Percentiles rank a stretch among this genome's conserved stretches.
Evolutionary conservation across 2,888 invertebrate genomes (phyloP).

Genomic region (Carterocephalus palaemon): DNA sequence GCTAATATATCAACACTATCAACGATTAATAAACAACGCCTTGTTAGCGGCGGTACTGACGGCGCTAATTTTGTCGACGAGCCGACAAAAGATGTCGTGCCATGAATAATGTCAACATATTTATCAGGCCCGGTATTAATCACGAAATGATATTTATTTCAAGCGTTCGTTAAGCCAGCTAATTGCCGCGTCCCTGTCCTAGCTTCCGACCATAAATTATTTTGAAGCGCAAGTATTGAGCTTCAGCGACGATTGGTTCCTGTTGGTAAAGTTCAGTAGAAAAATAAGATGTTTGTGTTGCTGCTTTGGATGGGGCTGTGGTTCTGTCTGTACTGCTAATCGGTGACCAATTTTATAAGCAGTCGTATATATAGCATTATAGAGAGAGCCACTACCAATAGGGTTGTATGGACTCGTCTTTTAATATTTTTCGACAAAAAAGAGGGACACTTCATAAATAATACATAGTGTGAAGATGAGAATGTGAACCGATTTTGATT

Average conservation of each 20-base stretch:
- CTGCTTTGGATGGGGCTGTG: no score
- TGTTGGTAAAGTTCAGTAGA: neutral
- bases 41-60: slow-evolving; percentile 17
- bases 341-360: no score
- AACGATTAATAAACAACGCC: slow-evolving; percentile 16
- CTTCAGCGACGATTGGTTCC: slow-evolving; percentile 21
- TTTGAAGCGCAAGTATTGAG: slow-evolving; percentile 42
- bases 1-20: slow-evolving; percentile 11
- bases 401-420: no score
- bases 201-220: slow-evolving; percentile 70
- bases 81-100: slow-evolving; percentile 30
- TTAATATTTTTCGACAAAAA: no score
- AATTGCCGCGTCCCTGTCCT: slow-evolving; percentile 71
- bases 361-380: no score
- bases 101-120: slow-evolving; percentile 59
- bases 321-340: no score
- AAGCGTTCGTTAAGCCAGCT: slow-evolving; percentile 73
- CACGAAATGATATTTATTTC: slow-evolving; percentile 74
- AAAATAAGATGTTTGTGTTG: no score
- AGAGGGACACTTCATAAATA: no score
- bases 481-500: no score
- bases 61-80: slow-evolving; percentile 17
- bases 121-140: slow-evolving; percentile 66
- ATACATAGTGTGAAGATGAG: no score
- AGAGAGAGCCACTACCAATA: no score